Percentiles rank a stretch among this genome's conserved stretches.
phyloP scores from a whole-genome alignment of 2,888 invertebrate genomes.

The Coecobrya sp. region DNA sequence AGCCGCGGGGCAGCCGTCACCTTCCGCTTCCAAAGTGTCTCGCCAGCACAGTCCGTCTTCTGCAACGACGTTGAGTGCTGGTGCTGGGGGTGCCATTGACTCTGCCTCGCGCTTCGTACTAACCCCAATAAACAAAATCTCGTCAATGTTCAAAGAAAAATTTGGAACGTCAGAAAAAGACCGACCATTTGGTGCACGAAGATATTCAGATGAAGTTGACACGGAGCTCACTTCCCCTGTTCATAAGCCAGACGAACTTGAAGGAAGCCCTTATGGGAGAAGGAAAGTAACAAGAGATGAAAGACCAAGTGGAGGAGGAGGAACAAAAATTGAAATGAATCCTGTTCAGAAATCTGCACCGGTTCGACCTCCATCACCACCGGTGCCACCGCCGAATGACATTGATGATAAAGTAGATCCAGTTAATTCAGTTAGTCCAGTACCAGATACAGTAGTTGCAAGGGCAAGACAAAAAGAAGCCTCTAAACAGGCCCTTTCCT shows the following conservation, averaged over 20 bases:
- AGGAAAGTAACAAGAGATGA: slow-evolving; percentile 32
- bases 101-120: slow-evolving; percentile 78
- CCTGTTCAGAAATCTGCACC: slow-evolving; percentile 8
- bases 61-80: slow-evolving; percentile 63
- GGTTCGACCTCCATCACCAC: slow-evolving; percentile 69
- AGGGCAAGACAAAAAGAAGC: slow-evolving; percentile 47
- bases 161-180: slow-evolving; percentile 48
- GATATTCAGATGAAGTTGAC: slow-evolving; percentile 54
- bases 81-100: slow-evolving; percentile 70
- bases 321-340: neutral
- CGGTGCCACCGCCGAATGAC: slow-evolving; percentile 62
- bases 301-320: neutral
- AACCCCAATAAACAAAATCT: slow-evolving; percentile 66
- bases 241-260: slow-evolving; percentile 64
- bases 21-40: slow-evolving; percentile 45
- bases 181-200: slow-evolving; percentile 1
- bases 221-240: neutral
- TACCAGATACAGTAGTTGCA: neutral
- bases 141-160: slow-evolving; percentile 67
- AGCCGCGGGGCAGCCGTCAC: slow-evolving; percentile 81
- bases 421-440: no score
- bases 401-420: neutral
- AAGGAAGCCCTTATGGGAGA: slow-evolving; percentile 73
- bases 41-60: slow-evolving; percentile 75
- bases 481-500: slow-evolving; percentile 46